These are phyloP conservation scores for Chymomyza amoena DNA, from an alignment of 2,888 invertebrate species.

Conservation along the genomic window DNA sequence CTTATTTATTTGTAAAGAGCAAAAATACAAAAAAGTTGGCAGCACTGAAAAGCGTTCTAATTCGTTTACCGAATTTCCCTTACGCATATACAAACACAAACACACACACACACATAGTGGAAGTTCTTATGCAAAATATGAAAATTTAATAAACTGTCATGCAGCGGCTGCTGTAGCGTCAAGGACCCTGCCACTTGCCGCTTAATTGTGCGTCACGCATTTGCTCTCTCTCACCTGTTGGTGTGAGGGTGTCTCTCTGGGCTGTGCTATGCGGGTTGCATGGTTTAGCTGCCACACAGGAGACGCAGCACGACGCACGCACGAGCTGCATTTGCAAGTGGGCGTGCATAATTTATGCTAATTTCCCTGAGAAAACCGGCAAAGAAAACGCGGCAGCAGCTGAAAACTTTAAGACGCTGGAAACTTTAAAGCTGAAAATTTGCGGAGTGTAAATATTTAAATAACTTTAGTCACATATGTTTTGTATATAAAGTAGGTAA, in stretches of 20 bases:
- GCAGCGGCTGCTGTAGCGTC: slow-evolving; percentile 9
- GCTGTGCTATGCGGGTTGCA: slow-evolving; percentile 2
- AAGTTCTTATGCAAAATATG: slow-evolving; percentile 58
- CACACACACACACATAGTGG: slow-evolving; percentile 43
- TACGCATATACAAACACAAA: slow-evolving; percentile 24
- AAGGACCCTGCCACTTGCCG: slow-evolving; percentile 47
- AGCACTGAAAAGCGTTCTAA: slow-evolving; percentile 49
- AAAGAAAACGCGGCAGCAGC: slow-evolving; percentile 8
- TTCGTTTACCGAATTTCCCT: slow-evolving; percentile 60
- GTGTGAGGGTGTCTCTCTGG: slow-evolving; percentile 6
- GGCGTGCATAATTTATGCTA: slow-evolving; percentile 74
- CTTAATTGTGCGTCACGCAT: slow-evolving; percentile 62
- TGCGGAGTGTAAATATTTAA: neutral
- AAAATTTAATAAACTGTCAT: slow-evolving; percentile 63
- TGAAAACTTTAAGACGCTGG: neutral
- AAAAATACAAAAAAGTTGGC: neutral
- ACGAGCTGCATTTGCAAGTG: slow-evolving; percentile 70
- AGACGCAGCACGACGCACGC: slow-evolving; percentile 39
- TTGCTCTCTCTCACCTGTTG: slow-evolving; percentile 52
- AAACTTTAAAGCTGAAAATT: neutral
- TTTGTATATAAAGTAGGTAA: neutral
- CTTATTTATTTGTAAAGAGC: slow-evolving; percentile 13
- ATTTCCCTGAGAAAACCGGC: slow-evolving; percentile 57
- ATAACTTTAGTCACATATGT: neutral
- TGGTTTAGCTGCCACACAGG: neutral